Base-by-base conservation (phyloP, 2,113 vertebrate genomes). In the Crotophaga sulcirostris region DNA sequence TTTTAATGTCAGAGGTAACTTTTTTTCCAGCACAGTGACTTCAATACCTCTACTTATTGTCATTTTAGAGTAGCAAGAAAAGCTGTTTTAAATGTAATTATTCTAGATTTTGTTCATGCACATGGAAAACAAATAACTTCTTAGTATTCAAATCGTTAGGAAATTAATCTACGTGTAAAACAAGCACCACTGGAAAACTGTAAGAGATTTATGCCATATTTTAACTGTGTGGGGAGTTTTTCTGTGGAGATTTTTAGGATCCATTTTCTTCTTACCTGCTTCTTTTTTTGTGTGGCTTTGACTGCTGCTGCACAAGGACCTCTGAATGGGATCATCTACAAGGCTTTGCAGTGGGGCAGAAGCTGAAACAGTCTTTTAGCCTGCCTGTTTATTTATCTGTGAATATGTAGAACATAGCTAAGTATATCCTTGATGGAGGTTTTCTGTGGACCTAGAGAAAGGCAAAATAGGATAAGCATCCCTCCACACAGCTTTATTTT, bases 1-100 rank as follows among this genome's bases (percentile, higher is more conserved):
- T 69, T 95, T 94, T 87, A 77, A 55, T 79, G 51, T 85, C 75
- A 94, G 86, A 89, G 54, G 54, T 89, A 42, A 73, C 42, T 47
- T n/a, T 73, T 80, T 31, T 66, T 18, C 40, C 42, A n/a, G n/a
- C 40, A 34, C 3, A 4, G 14, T 73, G 51, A 77, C 26, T 85
- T 73, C 55, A 85, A 76, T 76, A 58, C 7, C 12, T 69, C 62
- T 66, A 54, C 3, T 13, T 60, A n/a, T 26, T 68, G 28, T 36
- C 9, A 40, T 54, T 66, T 74, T 75, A 69, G 12, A 56, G 29
- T 58, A 62, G 21, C 14, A 64, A 73, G 63, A 83, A 44, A 80
- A 63, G 19, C 6, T 29, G 7, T 45, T 89, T 83, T 58, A 81
- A 59, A 14, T 56, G 63, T 68, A 74, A 72, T 89, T 75, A 72